A percentile compares a stretch with the other conserved stretches of the same genome.
phyloP scores from a whole-genome alignment of 2,888 invertebrate genomes.

The Clostera curtula region DNA sequence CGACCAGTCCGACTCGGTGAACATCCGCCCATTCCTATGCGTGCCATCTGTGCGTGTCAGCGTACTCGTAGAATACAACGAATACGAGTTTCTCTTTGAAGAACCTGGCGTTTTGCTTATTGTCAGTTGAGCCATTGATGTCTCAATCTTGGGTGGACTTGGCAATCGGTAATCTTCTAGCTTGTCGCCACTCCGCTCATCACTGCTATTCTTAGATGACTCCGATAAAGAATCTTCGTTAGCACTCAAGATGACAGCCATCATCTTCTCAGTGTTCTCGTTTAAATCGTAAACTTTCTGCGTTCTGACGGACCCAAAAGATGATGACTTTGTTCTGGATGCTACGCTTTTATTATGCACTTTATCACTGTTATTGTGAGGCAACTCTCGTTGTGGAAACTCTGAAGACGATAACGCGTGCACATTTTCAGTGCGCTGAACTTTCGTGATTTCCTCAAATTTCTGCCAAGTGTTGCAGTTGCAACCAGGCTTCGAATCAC shows the following conservation, averaged over 20 bases:
- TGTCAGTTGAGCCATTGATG: conserved; percentile 47
- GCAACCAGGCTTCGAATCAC: too few species aligned
- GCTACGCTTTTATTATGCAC: conserved; percentile 16
- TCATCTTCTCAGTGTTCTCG: conserved; percentile 51
- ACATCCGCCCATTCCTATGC: conserved; percentile 24
- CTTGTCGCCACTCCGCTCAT: conserved; percentile 13
- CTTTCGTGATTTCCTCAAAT: too few species aligned
- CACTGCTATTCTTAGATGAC: conserved; percentile 21
- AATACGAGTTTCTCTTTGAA: conserved; percentile 9
- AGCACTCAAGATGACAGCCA: conserved; percentile 48
- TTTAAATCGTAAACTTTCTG: conserved; percentile 57
- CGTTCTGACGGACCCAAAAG: conserved; percentile 33
- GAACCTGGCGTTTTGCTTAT: conserved; percentile 22
- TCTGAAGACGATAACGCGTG: too few species aligned
- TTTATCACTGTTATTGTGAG: conserved; percentile 28
- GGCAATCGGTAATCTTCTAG: conserved; percentile 15
- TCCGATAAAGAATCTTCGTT: too few species aligned
- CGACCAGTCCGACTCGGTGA: conserved; percentile 38
- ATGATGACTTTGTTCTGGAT: conserved; percentile 32
- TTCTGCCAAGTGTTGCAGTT: too few species aligned
- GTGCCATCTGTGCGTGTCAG: conserved; percentile 35
- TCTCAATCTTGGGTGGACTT: conserved; percentile 54
- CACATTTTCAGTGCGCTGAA: too few species aligned
- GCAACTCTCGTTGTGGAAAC: too few species aligned
- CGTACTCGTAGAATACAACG: conserved; percentile 39